Conservation (phyloP, 1,140 invertebrate genomes). For the Homarus americanus region DNA sequence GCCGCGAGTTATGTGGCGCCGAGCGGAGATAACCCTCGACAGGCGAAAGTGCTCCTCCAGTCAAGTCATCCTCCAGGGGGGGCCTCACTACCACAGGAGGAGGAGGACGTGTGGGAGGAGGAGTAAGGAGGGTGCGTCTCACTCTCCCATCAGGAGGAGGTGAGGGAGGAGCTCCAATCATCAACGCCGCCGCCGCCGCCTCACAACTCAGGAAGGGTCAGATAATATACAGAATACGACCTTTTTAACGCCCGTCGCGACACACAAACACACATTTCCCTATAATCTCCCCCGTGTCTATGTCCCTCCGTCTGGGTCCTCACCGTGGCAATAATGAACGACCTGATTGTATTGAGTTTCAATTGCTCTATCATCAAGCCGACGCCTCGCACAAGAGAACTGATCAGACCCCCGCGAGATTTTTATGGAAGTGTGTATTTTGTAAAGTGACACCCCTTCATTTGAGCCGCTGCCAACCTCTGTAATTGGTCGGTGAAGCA, state of each 20-base stretch:
- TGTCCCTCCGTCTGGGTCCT: constrained; percentile 23
- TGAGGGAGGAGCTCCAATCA: no score
- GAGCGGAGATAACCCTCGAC: no score
- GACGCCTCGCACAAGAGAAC: constrained; percentile 60
- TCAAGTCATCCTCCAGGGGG: no score
- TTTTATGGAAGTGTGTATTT: constrained; percentile 66
- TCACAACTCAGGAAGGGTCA: no score
- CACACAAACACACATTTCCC: constrained; percentile 33
- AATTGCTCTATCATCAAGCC: constrained; percentile 65
- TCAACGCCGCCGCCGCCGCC: no score
- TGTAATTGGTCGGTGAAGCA: constrained; percentile 48
- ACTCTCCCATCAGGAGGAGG: no score
- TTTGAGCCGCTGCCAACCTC: constrained; percentile 33
- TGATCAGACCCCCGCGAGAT: constrained; percentile 48
- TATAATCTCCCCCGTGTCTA: constrained; percentile 41
- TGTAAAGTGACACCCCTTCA: constrained; percentile 64
- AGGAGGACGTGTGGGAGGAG: no score
- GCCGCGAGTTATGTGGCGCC: no score
- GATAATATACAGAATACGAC: background rate
- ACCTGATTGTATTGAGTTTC: constrained; percentile 58
- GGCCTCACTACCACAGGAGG: no score
- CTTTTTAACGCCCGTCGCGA: background rate
- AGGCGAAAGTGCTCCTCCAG: no score
- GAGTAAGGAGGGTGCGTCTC: no score
- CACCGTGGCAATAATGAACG: constrained; percentile 47